phyloP scores from a whole-genome alignment of 2,797 vertebrate genomes.

The Leptoclinus maculatus region DNA sequence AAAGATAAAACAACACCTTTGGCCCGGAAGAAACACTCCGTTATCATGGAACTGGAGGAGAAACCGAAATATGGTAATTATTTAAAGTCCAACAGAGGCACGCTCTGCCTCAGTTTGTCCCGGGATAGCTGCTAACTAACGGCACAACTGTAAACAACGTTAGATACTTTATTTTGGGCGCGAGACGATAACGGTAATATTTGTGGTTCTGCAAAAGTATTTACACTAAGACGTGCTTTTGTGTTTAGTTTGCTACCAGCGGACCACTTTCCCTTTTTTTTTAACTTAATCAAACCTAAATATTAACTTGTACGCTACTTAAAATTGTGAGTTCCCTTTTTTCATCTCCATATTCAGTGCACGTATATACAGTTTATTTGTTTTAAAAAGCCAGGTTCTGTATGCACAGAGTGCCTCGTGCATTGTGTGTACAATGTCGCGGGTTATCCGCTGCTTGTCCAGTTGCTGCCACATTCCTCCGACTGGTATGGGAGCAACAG shows the following conservation, averaged over 20 bases:
- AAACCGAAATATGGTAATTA: slow-evolving; percentile 80
- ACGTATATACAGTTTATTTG: neutral
- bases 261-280: slow-evolving; percentile 21
- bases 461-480: slow-evolving; percentile 79
- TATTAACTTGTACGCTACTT: neutral
- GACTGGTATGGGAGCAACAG: slow-evolving; percentile 52
- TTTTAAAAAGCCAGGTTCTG: too few relatives aligned
- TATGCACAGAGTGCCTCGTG: neutral
- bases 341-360: accelerated
- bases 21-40: slow-evolving; percentile 16
- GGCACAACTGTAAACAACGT: neutral
- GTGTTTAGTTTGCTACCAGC: neutral
- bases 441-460: slow-evolving; percentile 41
- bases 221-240: neutral
- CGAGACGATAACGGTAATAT: neutral
- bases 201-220: neutral
- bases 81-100: slow-evolving; percentile 26
- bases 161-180: neutral
- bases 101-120: slow-evolving; percentile 26
- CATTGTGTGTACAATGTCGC: slow-evolving; percentile 32
- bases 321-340: neutral
- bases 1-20: slow-evolving; percentile 1
- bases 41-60: slow-evolving; percentile 79
- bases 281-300: neutral
- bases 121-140: neutral